Conservation (phyloP, 2,797 vertebrate genomes). For the Labroides dimidiatus region DNA sequence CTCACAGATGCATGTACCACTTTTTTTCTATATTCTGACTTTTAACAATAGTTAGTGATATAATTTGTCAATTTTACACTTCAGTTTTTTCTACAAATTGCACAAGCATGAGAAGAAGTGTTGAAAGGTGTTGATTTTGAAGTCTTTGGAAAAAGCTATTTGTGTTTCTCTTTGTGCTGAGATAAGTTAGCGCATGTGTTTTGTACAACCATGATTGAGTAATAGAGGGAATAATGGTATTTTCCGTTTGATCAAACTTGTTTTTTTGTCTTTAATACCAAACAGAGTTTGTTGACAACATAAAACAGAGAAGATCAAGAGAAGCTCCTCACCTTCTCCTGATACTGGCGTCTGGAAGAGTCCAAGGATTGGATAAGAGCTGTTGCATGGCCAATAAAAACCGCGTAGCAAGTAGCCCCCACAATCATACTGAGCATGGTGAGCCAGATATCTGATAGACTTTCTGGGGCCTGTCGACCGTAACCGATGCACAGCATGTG, state of each 20-base stretch:
- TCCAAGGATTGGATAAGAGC: conserved; percentile 97
- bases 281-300: conserved; percentile 14
- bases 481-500: conserved; percentile 99
- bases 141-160: background rate
- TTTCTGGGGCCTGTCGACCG: conserved; percentile 93
- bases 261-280: conserved; percentile 9
- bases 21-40: too few relatives aligned
- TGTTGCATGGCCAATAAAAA: conserved; percentile 96
- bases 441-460: conserved; percentile 96
- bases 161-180: background rate
- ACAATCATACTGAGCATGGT: conserved; percentile 99
- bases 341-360: conserved; percentile 96
- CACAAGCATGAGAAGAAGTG: too few relatives aligned
- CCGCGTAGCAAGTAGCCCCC: conserved; percentile 96
- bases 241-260: conserved; percentile 3
- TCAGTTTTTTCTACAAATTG: too few relatives aligned
- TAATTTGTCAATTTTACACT: too few relatives aligned
- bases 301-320: conserved; percentile 12
- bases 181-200: background rate
- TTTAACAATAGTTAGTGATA: too few relatives aligned
- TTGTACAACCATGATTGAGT: too few relatives aligned
- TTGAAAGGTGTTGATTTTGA: too few relatives aligned
- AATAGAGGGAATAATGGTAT: background rate
- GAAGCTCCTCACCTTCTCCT: conserved; percentile 90
- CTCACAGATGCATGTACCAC: too few relatives aligned